Base-by-base conservation (phyloP, 2,113 vertebrate species). In the Camelus dromedarius region DNA sequence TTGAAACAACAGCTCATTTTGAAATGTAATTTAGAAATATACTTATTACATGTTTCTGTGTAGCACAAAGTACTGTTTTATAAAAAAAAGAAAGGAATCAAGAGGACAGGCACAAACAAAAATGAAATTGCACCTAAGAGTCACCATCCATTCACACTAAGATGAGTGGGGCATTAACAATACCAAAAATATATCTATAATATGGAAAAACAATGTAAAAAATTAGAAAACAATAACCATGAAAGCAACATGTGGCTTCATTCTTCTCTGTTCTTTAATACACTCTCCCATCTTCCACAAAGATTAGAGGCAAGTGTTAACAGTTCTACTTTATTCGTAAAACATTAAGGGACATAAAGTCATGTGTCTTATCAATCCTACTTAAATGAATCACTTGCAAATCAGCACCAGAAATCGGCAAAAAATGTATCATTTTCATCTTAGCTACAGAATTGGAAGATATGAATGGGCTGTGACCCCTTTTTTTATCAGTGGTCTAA, bases 1-100 rank as follows among this genome's bases (percentile, higher is more conserved):
- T 95, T 91, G 88, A 94, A 97, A 96, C 88, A 97, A 97, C 67
- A 95, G 60, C 22, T 95, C n/a, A 79, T 91, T 97, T 81, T 87
- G 84, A 96, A 96, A 95, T 85, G 56, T 79, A 91, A 97, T 91
- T 96, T 84, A 67, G 82, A 83, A 79, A 90, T 50, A 73, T 77
- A 92, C 87, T 92, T 96, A 89, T 26, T 73, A 58, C 50, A 10
- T 94, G 54, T 93, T 84, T 69, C 54, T 64, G 5, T 82, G 10
- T 38, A 91, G 20, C 66, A 96, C 88, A 90, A 93, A 96, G 73
- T 72, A 92, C 28, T 87, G 28, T 13, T 46, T 92, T 83, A 48
- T 85, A 64, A 38, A 82, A 35, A 35, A 92, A 72, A 70, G 8
- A 91, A 88, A 85, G 50, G 95, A 87, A 38, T 2, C 15, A 67